phyloP scores from a whole-genome alignment of 2,888 invertebrate genomes.

The Lissocephala sabroskyi region DNA sequence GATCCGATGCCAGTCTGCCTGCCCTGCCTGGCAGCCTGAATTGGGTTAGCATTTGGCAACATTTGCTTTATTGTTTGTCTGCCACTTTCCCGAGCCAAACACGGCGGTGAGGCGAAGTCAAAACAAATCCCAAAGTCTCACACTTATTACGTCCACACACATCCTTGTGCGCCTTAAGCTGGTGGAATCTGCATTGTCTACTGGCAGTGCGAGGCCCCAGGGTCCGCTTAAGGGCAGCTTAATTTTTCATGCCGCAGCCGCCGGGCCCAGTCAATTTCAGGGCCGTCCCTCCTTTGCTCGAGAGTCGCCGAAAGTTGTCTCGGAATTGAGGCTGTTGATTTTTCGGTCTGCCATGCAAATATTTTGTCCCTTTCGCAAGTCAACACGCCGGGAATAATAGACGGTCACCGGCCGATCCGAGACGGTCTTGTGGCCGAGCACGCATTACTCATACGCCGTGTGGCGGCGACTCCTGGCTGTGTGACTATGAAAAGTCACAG shows the following conservation, averaged over 20 bases:
- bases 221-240: constrained; percentile 44
- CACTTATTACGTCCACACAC: constrained; percentile 38
- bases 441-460: constrained; percentile 52
- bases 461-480: constrained; percentile 32
- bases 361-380: constrained; percentile 26
- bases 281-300: too few species aligned
- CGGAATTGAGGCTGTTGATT: constrained; percentile 1
- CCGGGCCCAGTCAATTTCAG: too few species aligned
- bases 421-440: too few species aligned
- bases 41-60: constrained; percentile 1
- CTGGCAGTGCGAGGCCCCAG: constrained; percentile 36
- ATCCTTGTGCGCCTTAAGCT: neutral
- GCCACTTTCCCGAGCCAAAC: constrained; percentile 7
- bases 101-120: constrained; percentile 8
- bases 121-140: constrained; percentile 54
- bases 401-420: too few species aligned
- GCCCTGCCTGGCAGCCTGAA: too few species aligned
- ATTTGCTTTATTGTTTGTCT: constrained; percentile 32
- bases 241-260: constrained; percentile 52
- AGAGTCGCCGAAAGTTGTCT: neutral
- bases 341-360: constrained; percentile 17
- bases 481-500: constrained; percentile 38
- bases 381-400: constrained; percentile 23
- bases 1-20: too few species aligned
- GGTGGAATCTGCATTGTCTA: too few species aligned